phyloP scores from a whole-genome alignment of 2,888 invertebrate genomes.

The Ormyrus nitidulus region DNA sequence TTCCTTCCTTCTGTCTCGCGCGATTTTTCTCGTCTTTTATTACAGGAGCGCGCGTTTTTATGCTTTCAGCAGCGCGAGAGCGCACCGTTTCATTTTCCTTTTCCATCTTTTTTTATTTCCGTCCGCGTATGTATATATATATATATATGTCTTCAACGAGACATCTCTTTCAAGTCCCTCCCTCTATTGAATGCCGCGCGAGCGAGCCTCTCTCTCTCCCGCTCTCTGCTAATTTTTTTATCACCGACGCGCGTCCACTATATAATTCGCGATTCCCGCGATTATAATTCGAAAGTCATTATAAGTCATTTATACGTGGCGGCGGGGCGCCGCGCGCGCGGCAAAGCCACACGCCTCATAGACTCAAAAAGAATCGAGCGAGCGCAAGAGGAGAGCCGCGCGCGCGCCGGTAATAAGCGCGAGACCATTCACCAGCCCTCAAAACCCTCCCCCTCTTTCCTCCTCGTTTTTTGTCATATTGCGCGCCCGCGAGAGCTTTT shows the following conservation, averaged over 20 bases:
- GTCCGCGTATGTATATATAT: not conserved
- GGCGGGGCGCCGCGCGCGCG: not conserved
- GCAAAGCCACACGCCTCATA: constrained; percentile 25
- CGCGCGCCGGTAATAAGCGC: constrained; percentile 16
- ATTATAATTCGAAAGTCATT: constrained; percentile 66
- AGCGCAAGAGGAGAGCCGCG: not conserved
- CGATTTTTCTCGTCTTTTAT: constrained; percentile 39
- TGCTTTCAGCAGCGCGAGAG: not conserved
- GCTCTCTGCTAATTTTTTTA: constrained; percentile 49
- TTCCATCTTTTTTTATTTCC: constrained; percentile 6
- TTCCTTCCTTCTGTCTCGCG: constrained; percentile 46
- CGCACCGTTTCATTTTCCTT: constrained; percentile 28
- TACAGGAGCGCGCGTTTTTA: constrained; percentile 20
- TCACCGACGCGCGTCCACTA: constrained; percentile 57
- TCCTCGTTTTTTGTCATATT: constrained; percentile 7
- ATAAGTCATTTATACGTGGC: constrained; percentile 63
- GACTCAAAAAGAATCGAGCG: constrained; percentile 31
- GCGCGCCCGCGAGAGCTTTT: not conserved
- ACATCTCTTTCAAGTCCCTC: constrained; percentile 37
- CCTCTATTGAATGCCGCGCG: constrained; percentile 18
- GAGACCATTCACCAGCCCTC: constrained; percentile 11
- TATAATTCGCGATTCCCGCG: constrained; percentile 60
- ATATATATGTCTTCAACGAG: constrained; percentile 11
- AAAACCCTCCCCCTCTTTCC: constrained; percentile 8
- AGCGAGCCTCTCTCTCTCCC: constrained; percentile 24